phyloP scores from a whole-genome alignment of 2,888 invertebrate species.

The Drosophila koepferae region DNA sequence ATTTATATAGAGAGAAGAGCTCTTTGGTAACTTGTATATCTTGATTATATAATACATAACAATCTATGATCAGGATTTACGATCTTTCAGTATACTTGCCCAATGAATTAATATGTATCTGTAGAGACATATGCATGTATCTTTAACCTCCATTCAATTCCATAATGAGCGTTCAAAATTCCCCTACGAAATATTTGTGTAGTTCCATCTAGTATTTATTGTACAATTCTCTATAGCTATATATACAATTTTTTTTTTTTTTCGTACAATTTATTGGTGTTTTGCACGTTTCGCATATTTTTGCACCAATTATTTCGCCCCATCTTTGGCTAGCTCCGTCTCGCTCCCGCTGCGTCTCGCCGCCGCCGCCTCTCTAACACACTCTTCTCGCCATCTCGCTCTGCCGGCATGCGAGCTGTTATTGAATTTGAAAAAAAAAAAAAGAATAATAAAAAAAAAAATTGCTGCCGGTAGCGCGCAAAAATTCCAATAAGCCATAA shows the following conservation, averaged over 20 bases:
- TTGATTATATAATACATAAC: background rate
- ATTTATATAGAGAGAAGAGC: no score
- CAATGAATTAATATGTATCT: background rate
- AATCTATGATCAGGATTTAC: background rate
- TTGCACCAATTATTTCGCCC: conserved; percentile 62
- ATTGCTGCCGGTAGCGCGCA: conserved; percentile 78
- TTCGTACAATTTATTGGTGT: conserved; percentile 44
- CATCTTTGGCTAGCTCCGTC: conserved; percentile 20
- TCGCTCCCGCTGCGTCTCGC: conserved; percentile 2
- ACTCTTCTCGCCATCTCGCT: conserved; percentile 38
- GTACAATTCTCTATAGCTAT: conserved; percentile 16
- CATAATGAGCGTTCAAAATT: background rate
- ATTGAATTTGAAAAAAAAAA: conserved; percentile 79
- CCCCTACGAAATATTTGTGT: conserved; percentile 1
- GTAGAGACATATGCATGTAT: background rate
- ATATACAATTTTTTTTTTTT: conserved; percentile 1
- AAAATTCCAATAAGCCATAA: conserved; percentile 82
- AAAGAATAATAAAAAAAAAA: conserved; percentile 71
- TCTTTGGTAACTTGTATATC: background rate
- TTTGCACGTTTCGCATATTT: conserved; percentile 63
- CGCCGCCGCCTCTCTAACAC: conserved; percentile 7
- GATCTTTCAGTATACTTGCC: background rate
- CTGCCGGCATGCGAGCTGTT: conserved; percentile 57
- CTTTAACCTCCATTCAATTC: background rate
- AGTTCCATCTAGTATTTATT: conserved; percentile 31